Evolutionary conservation across 2,113 vertebrate genomes (phyloP).

Genomic region (Panurus biarmicus): DNA sequence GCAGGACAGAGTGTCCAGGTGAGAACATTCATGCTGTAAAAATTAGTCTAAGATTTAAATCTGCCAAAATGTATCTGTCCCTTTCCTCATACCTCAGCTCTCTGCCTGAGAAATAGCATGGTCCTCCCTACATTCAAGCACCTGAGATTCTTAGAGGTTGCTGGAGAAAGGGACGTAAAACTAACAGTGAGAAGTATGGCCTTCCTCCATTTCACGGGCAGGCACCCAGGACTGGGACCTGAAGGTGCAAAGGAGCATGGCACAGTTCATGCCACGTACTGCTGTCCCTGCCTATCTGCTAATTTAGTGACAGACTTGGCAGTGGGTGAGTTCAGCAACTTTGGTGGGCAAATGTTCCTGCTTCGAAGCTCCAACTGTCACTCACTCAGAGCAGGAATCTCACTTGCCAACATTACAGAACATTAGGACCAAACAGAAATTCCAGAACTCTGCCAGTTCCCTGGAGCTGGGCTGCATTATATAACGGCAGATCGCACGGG

Average conservation of each 20-base stretch:
- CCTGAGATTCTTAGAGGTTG: not conserved
- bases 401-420: slow-evolving; percentile 11
- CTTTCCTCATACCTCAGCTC: not conserved
- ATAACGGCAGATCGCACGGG: not conserved
- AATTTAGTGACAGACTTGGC: not conserved
- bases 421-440: slow-evolving; percentile 23
- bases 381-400: not conserved
- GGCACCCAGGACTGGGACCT: not conserved
- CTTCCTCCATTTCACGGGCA: not conserved
- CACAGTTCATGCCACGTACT: not conserved
- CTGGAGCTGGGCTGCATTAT: not conserved
- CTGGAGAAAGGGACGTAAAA: not conserved
- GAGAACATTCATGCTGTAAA: not conserved
- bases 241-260: not conserved
- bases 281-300: not conserved
- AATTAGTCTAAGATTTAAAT: not conserved
- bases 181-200: not conserved
- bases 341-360: slow-evolving; percentile 32
- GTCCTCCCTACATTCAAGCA: not conserved
- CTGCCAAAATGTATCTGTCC: not conserved
- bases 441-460: slow-evolving; percentile 9
- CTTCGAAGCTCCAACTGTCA: slow-evolving; percentile 16
- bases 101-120: not conserved
- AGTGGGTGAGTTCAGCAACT: slow-evolving; percentile 17
- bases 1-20: not conserved